phyloP scores from a whole-genome alignment of 2,797 vertebrate genomes.

The Acridotheres tristis region DNA sequence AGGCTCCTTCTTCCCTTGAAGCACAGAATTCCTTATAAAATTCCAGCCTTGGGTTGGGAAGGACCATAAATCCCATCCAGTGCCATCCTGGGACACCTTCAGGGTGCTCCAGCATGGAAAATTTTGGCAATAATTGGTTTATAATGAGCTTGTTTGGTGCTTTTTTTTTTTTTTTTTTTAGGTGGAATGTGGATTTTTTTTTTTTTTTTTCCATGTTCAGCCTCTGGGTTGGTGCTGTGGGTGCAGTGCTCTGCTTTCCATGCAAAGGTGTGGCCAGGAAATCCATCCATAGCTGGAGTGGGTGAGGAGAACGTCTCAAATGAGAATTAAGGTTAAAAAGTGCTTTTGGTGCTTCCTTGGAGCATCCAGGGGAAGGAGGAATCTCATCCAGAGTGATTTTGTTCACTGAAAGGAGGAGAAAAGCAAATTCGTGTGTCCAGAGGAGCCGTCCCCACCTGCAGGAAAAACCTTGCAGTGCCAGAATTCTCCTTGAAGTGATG shows the following conservation, averaged over 20 bases:
- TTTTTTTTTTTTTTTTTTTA: background rate
- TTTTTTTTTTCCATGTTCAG: background rate
- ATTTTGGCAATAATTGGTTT: background rate
- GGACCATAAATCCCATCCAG: background rate
- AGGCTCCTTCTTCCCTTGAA: background rate
- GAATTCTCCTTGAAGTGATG: background rate
- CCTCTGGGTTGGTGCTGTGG: background rate
- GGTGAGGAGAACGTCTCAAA: background rate
- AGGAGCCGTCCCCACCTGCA: background rate
- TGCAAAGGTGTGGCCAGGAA: background rate
- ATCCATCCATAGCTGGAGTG: fast-evolving
- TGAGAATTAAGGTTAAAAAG: background rate
- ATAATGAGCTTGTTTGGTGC: background rate
- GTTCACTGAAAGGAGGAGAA: background rate
- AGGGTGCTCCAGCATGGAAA: background rate
- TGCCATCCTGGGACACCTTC: background rate
- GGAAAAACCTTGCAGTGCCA: background rate
- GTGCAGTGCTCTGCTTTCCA: background rate
- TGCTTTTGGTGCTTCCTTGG: background rate
- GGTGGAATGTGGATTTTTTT: background rate
- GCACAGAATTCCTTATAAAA: background rate
- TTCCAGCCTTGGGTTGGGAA: background rate
- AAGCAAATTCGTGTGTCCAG: background rate
- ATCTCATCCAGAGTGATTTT: background rate
- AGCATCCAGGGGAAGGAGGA: background rate